These are phyloP conservation scores for Aplysina aerophoba DNA, from an alignment of 37 sponge, comb jelly and placozoan species.

Conservation along the genomic window DNA sequence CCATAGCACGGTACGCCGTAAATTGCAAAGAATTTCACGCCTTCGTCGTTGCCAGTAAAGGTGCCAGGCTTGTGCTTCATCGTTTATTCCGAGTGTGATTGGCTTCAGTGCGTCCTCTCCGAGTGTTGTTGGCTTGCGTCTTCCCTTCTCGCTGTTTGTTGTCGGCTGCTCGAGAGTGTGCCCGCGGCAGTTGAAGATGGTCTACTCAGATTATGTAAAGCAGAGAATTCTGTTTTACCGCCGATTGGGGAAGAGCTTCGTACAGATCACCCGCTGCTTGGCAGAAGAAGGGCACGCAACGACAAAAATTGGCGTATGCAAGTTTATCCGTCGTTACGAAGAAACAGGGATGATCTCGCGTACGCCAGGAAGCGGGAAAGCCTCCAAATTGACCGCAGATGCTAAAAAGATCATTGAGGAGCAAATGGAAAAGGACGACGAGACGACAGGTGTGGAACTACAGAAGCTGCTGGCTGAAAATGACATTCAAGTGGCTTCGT, in stretches of 20 bases:
- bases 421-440: conserved; percentile 22
- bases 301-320: conserved; percentile 24
- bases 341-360: conserved; percentile 23
- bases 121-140: too few relatives aligned
- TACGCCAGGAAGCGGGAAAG: conserved; percentile 15
- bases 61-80: too few relatives aligned
- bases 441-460: conserved; percentile 10
- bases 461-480: neutral
- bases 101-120: too few relatives aligned
- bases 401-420: conserved; percentile 20
- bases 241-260: conserved; percentile 20
- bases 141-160: too few relatives aligned
- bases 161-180: too few relatives aligned
- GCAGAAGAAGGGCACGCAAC: conserved; percentile 6
- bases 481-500: conserved; percentile 2
- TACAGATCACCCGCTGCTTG: neutral
- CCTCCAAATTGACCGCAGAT: neutral
- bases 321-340: neutral
- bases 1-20: too few relatives aligned
- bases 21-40: too few relatives aligned
- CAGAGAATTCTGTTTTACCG: conserved; percentile 19
- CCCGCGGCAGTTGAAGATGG: too few relatives aligned
- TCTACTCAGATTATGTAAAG: conserved; percentile 15
- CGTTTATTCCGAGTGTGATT: too few relatives aligned
- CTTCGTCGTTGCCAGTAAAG: too few relatives aligned